Evolutionary conservation across 1,140 invertebrate genomes (phyloP).

Genomic region (Cherax destructor): DNA sequence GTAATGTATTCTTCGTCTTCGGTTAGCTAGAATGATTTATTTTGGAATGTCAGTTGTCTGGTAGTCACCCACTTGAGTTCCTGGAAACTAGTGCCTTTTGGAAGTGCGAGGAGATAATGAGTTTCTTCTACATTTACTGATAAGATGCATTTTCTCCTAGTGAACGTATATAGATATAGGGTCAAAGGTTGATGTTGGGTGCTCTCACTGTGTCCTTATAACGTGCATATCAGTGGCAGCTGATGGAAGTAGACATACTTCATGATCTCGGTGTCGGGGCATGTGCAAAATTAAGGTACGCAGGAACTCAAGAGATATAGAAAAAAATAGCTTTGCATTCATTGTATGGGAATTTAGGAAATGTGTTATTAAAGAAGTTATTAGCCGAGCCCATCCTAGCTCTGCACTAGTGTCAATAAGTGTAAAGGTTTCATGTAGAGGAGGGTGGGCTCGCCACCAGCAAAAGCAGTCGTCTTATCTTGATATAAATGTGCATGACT

Average conservation of each 20-base stretch:
- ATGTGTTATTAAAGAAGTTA: not conserved
- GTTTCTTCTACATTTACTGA: not conserved
- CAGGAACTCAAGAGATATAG: not conserved
- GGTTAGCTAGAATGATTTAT: not conserved
- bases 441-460: not conserved
- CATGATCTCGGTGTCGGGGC: not conserved
- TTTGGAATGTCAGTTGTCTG: not conserved
- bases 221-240: not conserved
- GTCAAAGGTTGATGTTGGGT: not conserved
- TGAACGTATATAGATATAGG: not conserved
- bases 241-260: slow-evolving; percentile 4
- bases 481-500: not conserved
- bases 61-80: not conserved
- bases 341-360: not conserved
- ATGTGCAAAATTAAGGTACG: not conserved
- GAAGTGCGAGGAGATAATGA: not conserved
- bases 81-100: not conserved
- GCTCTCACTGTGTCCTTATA: not conserved
- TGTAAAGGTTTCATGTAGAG: not conserved
- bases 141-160: not conserved
- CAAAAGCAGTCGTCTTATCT: not conserved
- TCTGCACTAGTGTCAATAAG: not conserved
- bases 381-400: not conserved
- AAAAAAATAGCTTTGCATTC: not conserved
- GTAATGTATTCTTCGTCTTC: not conserved